Percentiles rank a stretch among this genome's conserved stretches.
Evolutionary conservation across 2,113 vertebrate species (phyloP).

Genomic region (Axis porcinus): DNA sequence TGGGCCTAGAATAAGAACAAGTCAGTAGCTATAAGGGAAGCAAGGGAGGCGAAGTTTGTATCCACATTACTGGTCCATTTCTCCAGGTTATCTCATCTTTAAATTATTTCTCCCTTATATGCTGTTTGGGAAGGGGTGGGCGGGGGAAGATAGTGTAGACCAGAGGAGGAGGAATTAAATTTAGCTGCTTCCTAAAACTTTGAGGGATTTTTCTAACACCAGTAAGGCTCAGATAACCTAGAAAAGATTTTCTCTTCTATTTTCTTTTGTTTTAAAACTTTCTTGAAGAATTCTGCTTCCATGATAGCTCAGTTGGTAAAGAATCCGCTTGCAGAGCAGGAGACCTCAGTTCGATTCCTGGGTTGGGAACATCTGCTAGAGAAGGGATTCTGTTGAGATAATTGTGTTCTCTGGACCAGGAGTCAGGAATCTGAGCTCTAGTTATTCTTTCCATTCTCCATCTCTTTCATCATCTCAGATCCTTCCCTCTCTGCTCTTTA

Average conservation of each 20-base stretch:
- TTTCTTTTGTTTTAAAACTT: not conserved
- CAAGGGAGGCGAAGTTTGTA: not conserved
- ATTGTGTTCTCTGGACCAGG: not conserved
- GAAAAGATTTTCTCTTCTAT: not conserved
- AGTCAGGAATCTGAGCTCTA: not conserved
- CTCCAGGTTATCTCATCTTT: not conserved
- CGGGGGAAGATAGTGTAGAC: fast-evolving
- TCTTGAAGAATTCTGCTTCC: not conserved
- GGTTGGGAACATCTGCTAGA: not conserved
- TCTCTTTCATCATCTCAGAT: not conserved
- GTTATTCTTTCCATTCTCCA: not conserved
- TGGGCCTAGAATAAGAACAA: not conserved
- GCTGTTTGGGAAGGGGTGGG: not conserved
- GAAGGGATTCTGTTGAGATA: not conserved
- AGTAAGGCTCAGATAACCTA: not conserved
- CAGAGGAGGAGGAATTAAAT: not conserved
- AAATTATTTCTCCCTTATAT: not conserved
- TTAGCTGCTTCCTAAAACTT: not conserved
- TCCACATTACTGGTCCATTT: not conserved
- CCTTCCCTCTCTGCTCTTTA: not conserved
- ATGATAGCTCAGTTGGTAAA: not conserved
- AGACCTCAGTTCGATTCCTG: not conserved
- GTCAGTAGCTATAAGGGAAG: not conserved
- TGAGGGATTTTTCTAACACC: not conserved
- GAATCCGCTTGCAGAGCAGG: not conserved